Evolutionary conservation across 1,140 invertebrate species (phyloP), one percentile per base, ranked within the genome.

Genomic region (Saccostrea echinata): DNA sequence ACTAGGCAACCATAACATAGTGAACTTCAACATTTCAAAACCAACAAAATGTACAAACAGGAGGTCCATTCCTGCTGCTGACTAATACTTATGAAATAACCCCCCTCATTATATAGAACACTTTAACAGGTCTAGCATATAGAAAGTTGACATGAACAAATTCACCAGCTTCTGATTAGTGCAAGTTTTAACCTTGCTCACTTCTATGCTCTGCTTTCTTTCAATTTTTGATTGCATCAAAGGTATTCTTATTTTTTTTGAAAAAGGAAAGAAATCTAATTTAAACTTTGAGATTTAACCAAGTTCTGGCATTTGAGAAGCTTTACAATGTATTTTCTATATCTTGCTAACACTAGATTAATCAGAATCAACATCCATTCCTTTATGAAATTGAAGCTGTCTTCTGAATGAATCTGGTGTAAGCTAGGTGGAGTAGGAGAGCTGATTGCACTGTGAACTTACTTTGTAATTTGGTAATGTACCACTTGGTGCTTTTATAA

Each of bases 401-500:
- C 4, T 61, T n/a, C 55, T 61, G 16, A 21, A 21, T n/a, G 6
- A n/a, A 27, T 27, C 27, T 30, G 9, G 27, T 76, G 68, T 76
- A 16, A 33, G 30, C 27, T 3, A 1, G 68, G 1, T 27, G 68
- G 13, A 9, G 27, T 76, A 16, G 30, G 24, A 76, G 27, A 27
- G 12, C 68, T 16, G 27, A 27, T 16, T 12, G 30, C 11, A 13
- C 24, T 30, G 27, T 11, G 33, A 76, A 76, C 68, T 76, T 76
- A 76, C 68, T 76, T 76, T 30, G 68, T 30, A 18, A 33, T 3
- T 76, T 76, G 68, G 27, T 33, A 27, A 30, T 76, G 68, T 76
- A 76, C 68, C 68, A 76, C 27, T 33, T 33, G 24, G 68, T 76
- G 68, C 27, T 76, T 76, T 76, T 76, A 76, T 18, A 76, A 76